These are phyloP conservation scores for Laothoe populi DNA, from an alignment of 2,888 invertebrate species.

Conservation along the genomic window DNA sequence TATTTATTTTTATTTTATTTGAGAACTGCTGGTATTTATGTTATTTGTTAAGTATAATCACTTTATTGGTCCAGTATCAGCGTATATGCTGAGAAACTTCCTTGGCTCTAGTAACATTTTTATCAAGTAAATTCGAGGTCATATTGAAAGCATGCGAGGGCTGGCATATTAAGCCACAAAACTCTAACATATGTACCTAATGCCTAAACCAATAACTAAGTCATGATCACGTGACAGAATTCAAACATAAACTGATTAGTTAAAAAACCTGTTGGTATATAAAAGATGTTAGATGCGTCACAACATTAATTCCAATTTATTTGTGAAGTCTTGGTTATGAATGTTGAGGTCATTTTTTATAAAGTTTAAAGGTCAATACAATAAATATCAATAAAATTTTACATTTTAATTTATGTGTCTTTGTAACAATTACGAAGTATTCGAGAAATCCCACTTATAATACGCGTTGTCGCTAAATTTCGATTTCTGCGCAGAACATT, in stretches of 20 bases:
- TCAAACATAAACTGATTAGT: neutral
- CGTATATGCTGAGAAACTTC: too few relatives aligned
- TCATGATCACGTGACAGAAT: neutral
- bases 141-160: too few relatives aligned
- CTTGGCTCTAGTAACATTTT: too few relatives aligned
- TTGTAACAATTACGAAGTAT: neutral
- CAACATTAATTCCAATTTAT: conserved; percentile 7
- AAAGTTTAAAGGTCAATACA: conserved; percentile 13
- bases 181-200: neutral
- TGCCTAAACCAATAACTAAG: neutral
- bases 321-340: conserved; percentile 10
- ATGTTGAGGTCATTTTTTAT: conserved; percentile 20
- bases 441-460: too few relatives aligned
- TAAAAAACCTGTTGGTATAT: conserved; percentile 9
- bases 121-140: too few relatives aligned
- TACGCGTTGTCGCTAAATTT: too few relatives aligned
- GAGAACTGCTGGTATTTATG: too few relatives aligned
- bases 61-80: too few relatives aligned
- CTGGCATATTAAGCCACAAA: too few relatives aligned
- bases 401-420: neutral
- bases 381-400: neutral
- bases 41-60: too few relatives aligned
- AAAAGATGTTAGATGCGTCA: conserved; percentile 12
- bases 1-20: too few relatives aligned
- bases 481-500: too few relatives aligned